Evolutionary conservation across 2,113 vertebrate genomes (phyloP), one percentile per base, ranked within the genome.

Genomic region (Thinocorus orbignyianus): DNA sequence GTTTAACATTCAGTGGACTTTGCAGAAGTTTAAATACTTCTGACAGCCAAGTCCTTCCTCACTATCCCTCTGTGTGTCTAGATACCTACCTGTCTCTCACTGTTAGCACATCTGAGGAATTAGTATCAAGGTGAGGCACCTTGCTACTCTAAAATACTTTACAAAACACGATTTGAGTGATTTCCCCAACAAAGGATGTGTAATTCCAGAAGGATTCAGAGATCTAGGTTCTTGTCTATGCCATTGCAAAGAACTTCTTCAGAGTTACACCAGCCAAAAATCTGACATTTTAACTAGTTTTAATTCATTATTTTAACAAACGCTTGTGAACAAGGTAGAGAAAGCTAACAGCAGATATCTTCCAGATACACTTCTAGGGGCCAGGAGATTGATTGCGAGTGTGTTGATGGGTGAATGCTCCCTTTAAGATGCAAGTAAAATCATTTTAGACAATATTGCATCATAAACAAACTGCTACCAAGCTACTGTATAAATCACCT

Each of bases 401-500:
- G 54, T 0, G 0, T 4, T 92, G 92, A 91, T 69, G 70, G 86
- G 95, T 93, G 83, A 90, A 61, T 39, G 42, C 26, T 93, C 33
- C 1, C 42, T 81, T 81, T 49, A 68, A 90, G 64, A 90, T 41
- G 72, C 69, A 83, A 90, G 90, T 39, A 90, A 90, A 94, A 94
- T 90, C 64, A 88, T 90, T 96, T 93, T 37, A 66, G 64, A 46
- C 35, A 74, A 49, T 41, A 35, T 6, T 57, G 52, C 57, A 31
- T 91, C 72, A 96, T 70, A 94, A 94, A 82, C 81, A 91, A 89
- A 28, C 65, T 87, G 49, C 77, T 65, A 66, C 28, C 1, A 5
- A 79, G 72, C 72, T 64, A 39, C 86, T 86, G 55, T 16, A 89
- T 94, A 95, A 96, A 97, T 95, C 92, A 96, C 49, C 52, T 49